Percentiles rank a stretch among this genome's conserved stretches.
phyloP scores from a whole-genome alignment of 2,888 invertebrate genomes.

The Pseudococcus jackbeardsleyi region DNA sequence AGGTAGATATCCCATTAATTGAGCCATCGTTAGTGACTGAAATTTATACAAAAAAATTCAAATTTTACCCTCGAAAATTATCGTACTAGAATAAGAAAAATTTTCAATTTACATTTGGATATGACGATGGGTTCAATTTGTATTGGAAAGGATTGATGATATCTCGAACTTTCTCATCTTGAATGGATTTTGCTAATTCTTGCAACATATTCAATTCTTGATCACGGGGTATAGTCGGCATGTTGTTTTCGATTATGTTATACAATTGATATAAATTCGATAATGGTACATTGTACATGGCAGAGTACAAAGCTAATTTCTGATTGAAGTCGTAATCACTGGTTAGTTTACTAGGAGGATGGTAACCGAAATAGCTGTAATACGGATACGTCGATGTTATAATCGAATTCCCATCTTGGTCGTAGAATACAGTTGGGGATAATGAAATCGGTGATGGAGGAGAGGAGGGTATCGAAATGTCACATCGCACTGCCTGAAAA shows the following conservation, averaged over 20 bases:
- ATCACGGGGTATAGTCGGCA: not conserved
- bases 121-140: not conserved
- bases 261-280: slow-evolving; percentile 15
- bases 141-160: not conserved
- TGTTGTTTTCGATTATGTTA: slow-evolving; percentile 34
- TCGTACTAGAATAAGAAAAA: not conserved
- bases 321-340: slow-evolving; percentile 28
- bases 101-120: not conserved
- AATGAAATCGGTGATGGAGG: no score
- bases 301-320: not conserved
- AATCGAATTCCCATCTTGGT: not conserved
- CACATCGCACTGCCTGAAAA: slow-evolving; percentile 1
- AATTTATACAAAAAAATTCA: not conserved
- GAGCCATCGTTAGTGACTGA: not conserved
- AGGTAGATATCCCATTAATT: slow-evolving; percentile 7
- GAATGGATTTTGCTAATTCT: slow-evolving; percentile 2
- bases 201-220: not conserved
- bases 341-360: not conserved
- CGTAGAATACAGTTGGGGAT: slow-evolving; percentile 5
- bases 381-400: not conserved
- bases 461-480: not conserved
- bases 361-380: not conserved
- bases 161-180: slow-evolving; percentile 17
- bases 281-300: not conserved
- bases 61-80: not conserved